Evolutionary conservation across 2,113 vertebrate species (phyloP).

Genomic region (Pygoscelis adeliae): DNA sequence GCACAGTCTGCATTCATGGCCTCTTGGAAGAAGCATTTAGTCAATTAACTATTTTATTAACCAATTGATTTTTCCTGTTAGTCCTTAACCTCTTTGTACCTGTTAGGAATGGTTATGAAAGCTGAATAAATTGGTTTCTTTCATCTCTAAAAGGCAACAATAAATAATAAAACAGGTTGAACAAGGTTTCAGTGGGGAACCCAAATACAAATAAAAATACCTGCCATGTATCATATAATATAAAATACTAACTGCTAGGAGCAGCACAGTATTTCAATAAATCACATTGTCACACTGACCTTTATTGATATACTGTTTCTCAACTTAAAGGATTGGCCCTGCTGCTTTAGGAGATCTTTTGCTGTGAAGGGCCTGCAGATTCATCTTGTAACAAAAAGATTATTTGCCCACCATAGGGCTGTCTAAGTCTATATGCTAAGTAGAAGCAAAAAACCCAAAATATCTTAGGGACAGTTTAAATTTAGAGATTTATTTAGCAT

Average conservation of each 20-base stretch:
- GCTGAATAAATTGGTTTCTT: conserved; percentile 73
- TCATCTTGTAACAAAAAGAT: conserved; percentile 51
- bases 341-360: conserved; percentile 69
- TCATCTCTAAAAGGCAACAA: conserved; percentile 71
- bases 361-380: conserved; percentile 52
- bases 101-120: conserved; percentile 67
- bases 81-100: conserved; percentile 61
- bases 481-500: conserved; percentile 12
- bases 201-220: conserved; percentile 66
- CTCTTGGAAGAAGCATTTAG: conserved; percentile 70
- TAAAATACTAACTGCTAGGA: conserved; percentile 64
- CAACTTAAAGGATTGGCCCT: conserved; percentile 55
- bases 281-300: conserved; percentile 75
- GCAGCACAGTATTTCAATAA: conserved; percentile 67
- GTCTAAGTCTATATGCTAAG: conserved; percentile 36
- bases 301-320: conserved; percentile 75
- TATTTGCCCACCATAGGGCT: conserved; percentile 41
- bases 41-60: conserved; percentile 85
- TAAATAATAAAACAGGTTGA: conserved; percentile 77
- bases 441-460: background rate
- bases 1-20: conserved; percentile 64
- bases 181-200: conserved; percentile 58
- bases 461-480: background rate
- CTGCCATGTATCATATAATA: conserved; percentile 67
- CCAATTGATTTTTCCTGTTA: conserved; percentile 76